Conservation (phyloP, 37 sponge, comb jelly and placozoan species). For the Tethya wilhelma region DNA sequence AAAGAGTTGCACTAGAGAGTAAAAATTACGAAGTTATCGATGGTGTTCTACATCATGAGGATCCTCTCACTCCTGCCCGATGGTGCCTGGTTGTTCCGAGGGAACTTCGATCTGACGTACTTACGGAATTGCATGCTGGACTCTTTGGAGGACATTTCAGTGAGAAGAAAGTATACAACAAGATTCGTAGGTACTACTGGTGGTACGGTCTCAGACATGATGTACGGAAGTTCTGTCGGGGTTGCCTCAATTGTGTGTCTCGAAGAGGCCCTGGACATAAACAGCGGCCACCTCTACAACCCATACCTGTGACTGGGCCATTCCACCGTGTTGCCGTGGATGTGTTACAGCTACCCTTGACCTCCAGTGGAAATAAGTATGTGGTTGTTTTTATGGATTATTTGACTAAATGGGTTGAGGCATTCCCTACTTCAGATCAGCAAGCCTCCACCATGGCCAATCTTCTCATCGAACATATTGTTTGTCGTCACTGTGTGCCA, state of each 20-base stretch:
- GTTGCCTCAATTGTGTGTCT: slow-evolving; percentile 39
- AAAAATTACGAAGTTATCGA: slow-evolving; percentile 26
- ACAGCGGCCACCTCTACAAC: slow-evolving; percentile 18
- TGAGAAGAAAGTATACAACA: not conserved
- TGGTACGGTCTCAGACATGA: slow-evolving; percentile 48
- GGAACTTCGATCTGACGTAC: not conserved
- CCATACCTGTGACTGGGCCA: slow-evolving; percentile 58
- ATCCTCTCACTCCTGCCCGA: not conserved
- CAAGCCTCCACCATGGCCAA: slow-evolving; percentile 14
- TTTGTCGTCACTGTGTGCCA: no score
- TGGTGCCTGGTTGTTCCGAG: slow-evolving; percentile 27
- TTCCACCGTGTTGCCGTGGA: slow-evolving; percentile 58
- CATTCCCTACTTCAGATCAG: slow-evolving; percentile 20
- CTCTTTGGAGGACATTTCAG: slow-evolving; percentile 26
- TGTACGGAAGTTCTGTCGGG: slow-evolving; percentile 6
- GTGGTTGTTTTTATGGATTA: no score
- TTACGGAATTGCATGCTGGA: slow-evolving; percentile 25
- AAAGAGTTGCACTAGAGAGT: not conserved
- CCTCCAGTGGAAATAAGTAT: no score
- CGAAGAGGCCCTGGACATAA: slow-evolving; percentile 9
- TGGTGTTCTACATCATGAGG: slow-evolving; percentile 18
- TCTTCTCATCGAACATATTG: slow-evolving; percentile 40
- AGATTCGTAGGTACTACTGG: slow-evolving; percentile 40
- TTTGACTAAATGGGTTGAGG: slow-evolving; percentile 42
- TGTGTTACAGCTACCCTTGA: slow-evolving; percentile 40